Evolutionary conservation across 2,888 invertebrate genomes (phyloP), one percentile per base, ranked within the genome.

Genomic region (Cheilosia vulpina): DNA sequence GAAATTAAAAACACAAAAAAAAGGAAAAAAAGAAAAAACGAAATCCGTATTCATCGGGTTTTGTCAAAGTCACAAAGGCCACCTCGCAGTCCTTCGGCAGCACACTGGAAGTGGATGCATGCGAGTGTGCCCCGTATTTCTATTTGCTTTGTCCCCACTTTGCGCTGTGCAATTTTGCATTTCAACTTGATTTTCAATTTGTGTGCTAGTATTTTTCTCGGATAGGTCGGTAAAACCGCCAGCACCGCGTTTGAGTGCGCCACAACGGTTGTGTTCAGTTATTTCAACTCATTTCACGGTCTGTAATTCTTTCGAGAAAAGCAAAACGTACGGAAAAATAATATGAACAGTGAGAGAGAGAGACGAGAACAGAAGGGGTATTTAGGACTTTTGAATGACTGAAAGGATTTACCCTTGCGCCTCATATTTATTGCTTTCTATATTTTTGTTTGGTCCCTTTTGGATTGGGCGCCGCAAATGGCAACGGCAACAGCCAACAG

Each of bases 141-240:
- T 75, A 65, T 84, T 84, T 84, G 75, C 38, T 63, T 76, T 85
- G 62, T 80, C 66, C 60, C 31, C 43, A 24, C 52, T 52, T 52
- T 57, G 9, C 17, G 13, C 66, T 63, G 27, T 73, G 84, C 65
- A 85, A 76, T 80, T 80, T 80, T 85, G 76, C 76, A 81, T 72
- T 72, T 76, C 80, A 76, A 85, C 85, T 85, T 85, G 85, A 85
- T 85, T 85, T 85, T 80, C 85, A 85, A 85, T 85, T 85, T 85
- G 80, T 71, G 43, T 52, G 66, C 34, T 52, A 79, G 60, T 65
- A 55, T 63, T 81, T 84, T 84, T 60, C 50, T 72, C 31, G 72
- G 60, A 52, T 38, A 52, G 52, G 52, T 27, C 47, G n/a, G 52
- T 47, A 57, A 72, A 85, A 81, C 76, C 80, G 21, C 80, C 45